Evolutionary conservation across 2,113 vertebrate species (phyloP).

Genomic region (Alaudala cheleensis): DNA sequence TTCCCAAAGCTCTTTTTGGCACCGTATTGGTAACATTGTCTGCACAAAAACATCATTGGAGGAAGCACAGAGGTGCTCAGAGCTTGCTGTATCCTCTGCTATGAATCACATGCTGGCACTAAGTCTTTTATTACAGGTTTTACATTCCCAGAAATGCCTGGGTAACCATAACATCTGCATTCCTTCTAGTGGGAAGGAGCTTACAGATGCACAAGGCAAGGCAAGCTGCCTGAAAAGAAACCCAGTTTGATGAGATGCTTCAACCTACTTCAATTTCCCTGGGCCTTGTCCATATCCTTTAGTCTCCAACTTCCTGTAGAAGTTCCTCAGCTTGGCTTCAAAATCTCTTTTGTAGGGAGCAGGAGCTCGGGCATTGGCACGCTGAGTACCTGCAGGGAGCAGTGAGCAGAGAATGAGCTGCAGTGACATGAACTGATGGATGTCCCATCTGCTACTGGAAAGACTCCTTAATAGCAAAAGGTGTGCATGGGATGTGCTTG

Average conservation of each 20-base stretch:
- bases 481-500: neutral
- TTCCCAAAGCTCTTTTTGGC: neutral
- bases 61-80: neutral
- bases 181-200: neutral
- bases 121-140: neutral
- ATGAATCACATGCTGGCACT: neutral
- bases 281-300: constrained; percentile 99
- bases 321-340: constrained; percentile 98
- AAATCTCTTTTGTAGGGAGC: constrained; percentile 98
- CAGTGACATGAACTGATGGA: neutral
- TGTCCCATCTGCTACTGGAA: neutral
- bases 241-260: neutral
- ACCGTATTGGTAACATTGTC: neutral
- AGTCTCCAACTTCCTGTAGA: constrained; percentile 97
- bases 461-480: neutral
- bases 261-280: constrained; percentile 93
- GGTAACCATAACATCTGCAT: neutral
- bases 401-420: neutral
- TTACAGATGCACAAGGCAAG: neutral
- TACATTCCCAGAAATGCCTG: neutral
- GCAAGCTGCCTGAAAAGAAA: constrained; percentile 7
- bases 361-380: constrained; percentile 95
- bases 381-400: constrained; percentile 86
- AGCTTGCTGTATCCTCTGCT: neutral
- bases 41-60: neutral